Conservation (phyloP, 2,888 invertebrate genomes). For the Plebejus anna region DNA sequence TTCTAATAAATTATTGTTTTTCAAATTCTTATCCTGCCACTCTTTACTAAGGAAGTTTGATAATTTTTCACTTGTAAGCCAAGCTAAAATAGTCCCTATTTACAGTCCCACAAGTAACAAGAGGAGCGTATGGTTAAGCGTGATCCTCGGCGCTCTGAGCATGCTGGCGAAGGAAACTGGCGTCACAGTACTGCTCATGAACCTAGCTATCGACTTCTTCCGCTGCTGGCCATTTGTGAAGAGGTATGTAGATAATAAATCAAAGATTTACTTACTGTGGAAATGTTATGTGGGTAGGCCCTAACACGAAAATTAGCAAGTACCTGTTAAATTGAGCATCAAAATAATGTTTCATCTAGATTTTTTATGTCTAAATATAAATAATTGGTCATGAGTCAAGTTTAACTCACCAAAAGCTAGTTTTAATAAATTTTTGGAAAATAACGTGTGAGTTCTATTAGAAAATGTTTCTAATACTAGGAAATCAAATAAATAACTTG, state of each 20-base stretch:
- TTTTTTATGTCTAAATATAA: too few relatives aligned
- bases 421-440: too few relatives aligned
- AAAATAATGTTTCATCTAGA: too few relatives aligned
- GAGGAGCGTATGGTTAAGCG: constrained; percentile 83
- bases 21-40: too few relatives aligned
- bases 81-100: constrained; percentile 36
- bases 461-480: too few relatives aligned
- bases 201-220: constrained; percentile 88
- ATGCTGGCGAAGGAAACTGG: constrained; percentile 95
- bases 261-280: background rate
- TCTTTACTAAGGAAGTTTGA: background rate
- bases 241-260: constrained; percentile 65
- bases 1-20: too few relatives aligned
- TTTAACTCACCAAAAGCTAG: too few relatives aligned
- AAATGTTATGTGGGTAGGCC: too few relatives aligned
- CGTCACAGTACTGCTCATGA: constrained; percentile 86
- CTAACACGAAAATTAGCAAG: too few relatives aligned
- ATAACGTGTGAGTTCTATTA: too few relatives aligned
- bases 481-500: background rate
- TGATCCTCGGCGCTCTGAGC: constrained; percentile 85
- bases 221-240: constrained; percentile 86
- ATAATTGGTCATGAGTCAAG: too few relatives aligned
- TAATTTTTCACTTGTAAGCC: background rate
- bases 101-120: constrained; percentile 66
- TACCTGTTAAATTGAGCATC: too few relatives aligned